A percentile compares a stretch with the other conserved stretches of the same genome.
These are phyloP conservation scores for Malaclemys terrapin DNA, from an alignment of 2,113 vertebrate genomes.

Conservation along the genomic window DNA sequence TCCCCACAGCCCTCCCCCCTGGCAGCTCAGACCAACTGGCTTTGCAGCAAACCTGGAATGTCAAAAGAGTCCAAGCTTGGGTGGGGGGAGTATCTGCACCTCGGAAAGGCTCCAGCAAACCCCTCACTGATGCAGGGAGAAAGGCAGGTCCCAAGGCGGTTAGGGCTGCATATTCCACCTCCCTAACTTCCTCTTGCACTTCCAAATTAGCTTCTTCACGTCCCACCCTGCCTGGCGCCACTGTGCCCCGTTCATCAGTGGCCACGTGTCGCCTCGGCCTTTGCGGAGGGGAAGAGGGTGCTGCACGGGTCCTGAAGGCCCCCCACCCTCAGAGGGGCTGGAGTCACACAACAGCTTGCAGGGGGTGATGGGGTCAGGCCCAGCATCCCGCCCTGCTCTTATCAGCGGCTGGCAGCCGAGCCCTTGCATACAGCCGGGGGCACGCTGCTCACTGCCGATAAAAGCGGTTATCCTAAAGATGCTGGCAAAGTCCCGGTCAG, in stretches of 20 bases:
- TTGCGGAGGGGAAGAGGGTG: background rate
- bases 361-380: background rate
- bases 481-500: background rate
- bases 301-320: background rate
- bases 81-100: too few species aligned
- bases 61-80: background rate
- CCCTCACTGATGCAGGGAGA: too few species aligned
- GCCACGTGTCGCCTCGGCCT: background rate
- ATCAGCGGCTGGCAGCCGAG: background rate
- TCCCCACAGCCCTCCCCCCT: background rate
- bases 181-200: background rate
- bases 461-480: background rate
- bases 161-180: too few species aligned
- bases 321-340: background rate
- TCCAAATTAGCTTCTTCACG: background rate
- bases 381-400: background rate
- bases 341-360: background rate
- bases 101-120: too few species aligned
- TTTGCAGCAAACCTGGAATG: background rate
- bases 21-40: background rate
- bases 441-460: background rate
- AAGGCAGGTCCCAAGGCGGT: background rate
- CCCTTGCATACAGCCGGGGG: background rate
- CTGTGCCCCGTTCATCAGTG: background rate
- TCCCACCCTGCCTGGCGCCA: background rate